A percentile compares a stretch with the other conserved stretches of the same genome.
These are phyloP conservation scores for Bilobella aurantiaca DNA, from an alignment of 1,140 invertebrate genomes.

Conservation along the genomic window DNA sequence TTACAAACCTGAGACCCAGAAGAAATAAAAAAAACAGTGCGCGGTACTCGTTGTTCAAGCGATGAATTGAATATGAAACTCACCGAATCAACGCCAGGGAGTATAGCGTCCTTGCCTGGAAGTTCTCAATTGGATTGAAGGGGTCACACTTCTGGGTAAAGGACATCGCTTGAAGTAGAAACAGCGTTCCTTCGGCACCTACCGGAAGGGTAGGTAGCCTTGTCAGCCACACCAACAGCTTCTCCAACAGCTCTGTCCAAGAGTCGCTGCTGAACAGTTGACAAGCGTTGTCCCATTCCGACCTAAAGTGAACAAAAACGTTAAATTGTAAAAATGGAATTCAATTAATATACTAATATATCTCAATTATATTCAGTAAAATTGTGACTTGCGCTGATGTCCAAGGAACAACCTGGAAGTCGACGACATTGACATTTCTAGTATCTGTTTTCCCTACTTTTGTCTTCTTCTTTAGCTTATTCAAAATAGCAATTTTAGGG, in stretches of 20 bases:
- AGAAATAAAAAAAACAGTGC: neutral
- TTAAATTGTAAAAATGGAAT: too few relatives aligned
- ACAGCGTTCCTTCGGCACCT: slow-evolving; percentile 55
- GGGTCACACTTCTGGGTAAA: slow-evolving; percentile 48
- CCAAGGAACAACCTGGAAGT: too few relatives aligned
- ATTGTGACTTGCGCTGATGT: too few relatives aligned
- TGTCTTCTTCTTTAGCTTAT: too few relatives aligned
- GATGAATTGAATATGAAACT: neutral
- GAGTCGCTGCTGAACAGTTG: slow-evolving; percentile 46
- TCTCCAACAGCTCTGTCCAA: slow-evolving; percentile 37
- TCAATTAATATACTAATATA: too few relatives aligned
- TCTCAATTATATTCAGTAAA: too few relatives aligned
- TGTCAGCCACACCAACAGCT: slow-evolving; percentile 20
- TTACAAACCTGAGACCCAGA: slow-evolving; percentile 18
- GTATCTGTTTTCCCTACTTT: too few relatives aligned
- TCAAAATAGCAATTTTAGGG: too few relatives aligned
- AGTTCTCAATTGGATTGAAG: slow-evolving; percentile 40
- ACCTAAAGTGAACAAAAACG: too few relatives aligned
- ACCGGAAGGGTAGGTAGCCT: slow-evolving; percentile 53
- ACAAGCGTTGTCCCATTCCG: slow-evolving; percentile 51
- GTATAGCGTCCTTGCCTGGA: slow-evolving; percentile 20
- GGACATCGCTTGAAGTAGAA: slow-evolving; percentile 50
- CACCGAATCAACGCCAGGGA: slow-evolving; percentile 29
- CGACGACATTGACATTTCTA: too few relatives aligned
- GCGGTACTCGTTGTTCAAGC: neutral